Evolutionary conservation across 92 coral and sea anemone species (phyloP), one percentile per base, ranked within the genome.

Genomic region (Bergia puertoricense): DNA sequence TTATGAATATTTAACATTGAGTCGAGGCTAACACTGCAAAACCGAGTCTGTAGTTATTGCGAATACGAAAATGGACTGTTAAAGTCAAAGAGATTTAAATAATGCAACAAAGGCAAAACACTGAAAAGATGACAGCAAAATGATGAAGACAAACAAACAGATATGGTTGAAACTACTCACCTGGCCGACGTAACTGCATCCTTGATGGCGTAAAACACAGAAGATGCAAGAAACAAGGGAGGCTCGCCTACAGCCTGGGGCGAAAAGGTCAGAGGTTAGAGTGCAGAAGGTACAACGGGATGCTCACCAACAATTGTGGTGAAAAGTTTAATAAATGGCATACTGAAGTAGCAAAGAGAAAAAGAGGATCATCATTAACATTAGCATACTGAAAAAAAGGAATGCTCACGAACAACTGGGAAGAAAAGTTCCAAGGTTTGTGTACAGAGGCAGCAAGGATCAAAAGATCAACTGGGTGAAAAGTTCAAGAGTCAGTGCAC

Each of bases 181-280:
- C 98, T 93, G 40, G 98, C 96, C 68, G 81, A 90, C 45, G 69
- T 88, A 15, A 95, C 88, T 77, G 98, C 98, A 86, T 95, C 94
- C 88, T 95, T 95, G 88, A 95, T 95, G 81, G 98, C 98, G 73
- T 90, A 95, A 85, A 95, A 95, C 82, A 93, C 94, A 4, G 98
- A 95, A 0, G 98, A 82, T 36, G 98, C 98, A 57, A 95, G 85
- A 88, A 95, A 93, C 36, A 95, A 75, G 0, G 98, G 96, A 46
- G 98, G 98, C 85, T 95, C 98, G 20, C 98, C 98, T 10, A 95
- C 98, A 69, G 98, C 98, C 98, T 95, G 45, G 4, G 50, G 36
- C 30, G 42, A 22, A 56, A 20, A 59, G 69, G 22, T 74, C 8
- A n/a, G 45, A 15, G 46, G 14, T 54, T 54, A 41, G 50, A 5